These are phyloP conservation scores for Acrocephalus scirpaceus DNA, from an alignment of 2,797 vertebrate species.

Conservation along the genomic window DNA sequence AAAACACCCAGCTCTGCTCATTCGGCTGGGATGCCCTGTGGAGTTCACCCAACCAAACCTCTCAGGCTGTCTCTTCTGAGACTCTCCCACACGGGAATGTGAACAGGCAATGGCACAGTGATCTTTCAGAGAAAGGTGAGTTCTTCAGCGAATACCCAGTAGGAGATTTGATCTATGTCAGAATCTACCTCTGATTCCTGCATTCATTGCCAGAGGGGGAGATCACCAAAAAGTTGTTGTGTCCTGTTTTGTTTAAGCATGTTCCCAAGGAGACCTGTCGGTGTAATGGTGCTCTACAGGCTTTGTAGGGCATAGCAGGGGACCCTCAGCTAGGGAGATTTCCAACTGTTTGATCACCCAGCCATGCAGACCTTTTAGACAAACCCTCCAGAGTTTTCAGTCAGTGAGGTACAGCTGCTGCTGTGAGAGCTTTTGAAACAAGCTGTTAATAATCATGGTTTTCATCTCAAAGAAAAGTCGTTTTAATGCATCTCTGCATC, in stretches of 20 bases:
- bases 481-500: constrained; percentile 18
- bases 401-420: not conserved
- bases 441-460: constrained; percentile 4
- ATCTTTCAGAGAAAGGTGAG: not conserved
- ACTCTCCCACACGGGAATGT: not conserved
- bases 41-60: not conserved
- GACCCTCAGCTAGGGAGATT: not conserved
- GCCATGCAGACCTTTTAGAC: not conserved
- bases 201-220: not conserved
- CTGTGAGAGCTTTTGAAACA: constrained; percentile 4
- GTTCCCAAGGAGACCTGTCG: not conserved
- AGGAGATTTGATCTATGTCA: not conserved
- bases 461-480: not conserved
- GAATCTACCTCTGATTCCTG: not conserved
- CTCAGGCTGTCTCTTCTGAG: not conserved
- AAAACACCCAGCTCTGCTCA: not conserved
- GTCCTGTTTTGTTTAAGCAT: not conserved
- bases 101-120: not conserved
- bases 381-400: not conserved
- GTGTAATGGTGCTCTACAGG: not conserved
- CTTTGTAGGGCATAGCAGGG: not conserved
- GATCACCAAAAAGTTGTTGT: not conserved
- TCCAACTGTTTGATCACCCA: not conserved
- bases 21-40: not conserved
- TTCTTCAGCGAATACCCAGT: not conserved